A percentile compares a stretch with the other conserved stretches of the same genome.
phyloP scores from a whole-genome alignment of 2,888 invertebrate species.

The Trissonchulus sp. region DNA sequence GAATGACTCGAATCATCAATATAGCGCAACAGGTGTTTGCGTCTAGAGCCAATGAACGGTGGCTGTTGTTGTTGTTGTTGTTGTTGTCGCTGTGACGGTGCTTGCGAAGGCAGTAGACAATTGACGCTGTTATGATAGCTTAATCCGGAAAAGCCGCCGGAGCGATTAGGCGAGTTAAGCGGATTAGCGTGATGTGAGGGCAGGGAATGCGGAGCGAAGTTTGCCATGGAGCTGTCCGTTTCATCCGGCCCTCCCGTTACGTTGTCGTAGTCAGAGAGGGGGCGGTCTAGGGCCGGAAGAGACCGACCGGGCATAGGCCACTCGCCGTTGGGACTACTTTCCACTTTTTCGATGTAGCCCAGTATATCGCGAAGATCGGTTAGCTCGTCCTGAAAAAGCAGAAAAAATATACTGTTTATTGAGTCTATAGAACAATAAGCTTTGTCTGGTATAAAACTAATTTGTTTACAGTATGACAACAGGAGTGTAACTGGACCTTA shows the following conservation, averaged over 20 bases:
- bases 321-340: background rate
- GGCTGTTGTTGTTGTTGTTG: too few relatives aligned
- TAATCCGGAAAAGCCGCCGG: too few relatives aligned
- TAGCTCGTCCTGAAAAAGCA: background rate
- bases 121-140: too few relatives aligned
- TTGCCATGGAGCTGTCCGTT: background rate
- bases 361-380: background rate
- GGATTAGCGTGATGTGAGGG: background rate
- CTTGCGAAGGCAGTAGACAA: too few relatives aligned
- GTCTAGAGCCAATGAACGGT: too few relatives aligned
- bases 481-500: too few relatives aligned
- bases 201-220: background rate
- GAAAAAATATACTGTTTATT: too few relatives aligned
- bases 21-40: too few relatives aligned
- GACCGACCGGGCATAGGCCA: background rate
- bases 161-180: background rate
- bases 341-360: background rate
- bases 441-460: too few relatives aligned
- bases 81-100: background rate
- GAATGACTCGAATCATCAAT: background rate
- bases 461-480: too few relatives aligned
- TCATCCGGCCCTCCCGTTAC: background rate
- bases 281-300: background rate
- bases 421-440: too few relatives aligned
- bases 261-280: constrained; percentile 8